Evolutionary conservation across 1,140 invertebrate genomes (phyloP).

Genomic region (Carposina sasakii): DNA sequence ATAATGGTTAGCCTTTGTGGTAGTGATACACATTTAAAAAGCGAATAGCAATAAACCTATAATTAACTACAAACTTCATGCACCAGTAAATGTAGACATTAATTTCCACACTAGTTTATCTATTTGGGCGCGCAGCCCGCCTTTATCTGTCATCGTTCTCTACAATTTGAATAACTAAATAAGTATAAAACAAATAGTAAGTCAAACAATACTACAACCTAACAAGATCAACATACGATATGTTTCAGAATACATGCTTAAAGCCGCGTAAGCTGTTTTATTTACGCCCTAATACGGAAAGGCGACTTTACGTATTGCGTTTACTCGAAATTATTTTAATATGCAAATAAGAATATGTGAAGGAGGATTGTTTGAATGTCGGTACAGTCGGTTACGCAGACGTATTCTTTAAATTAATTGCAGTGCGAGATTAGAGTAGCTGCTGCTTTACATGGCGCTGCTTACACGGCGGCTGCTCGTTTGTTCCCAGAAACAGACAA

Average conservation of each 20-base stretch:
- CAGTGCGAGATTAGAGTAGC: slow-evolving; percentile 65
- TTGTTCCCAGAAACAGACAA: slow-evolving; percentile 67
- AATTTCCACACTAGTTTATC: slow-evolving; percentile 72
- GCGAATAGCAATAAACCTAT: slow-evolving; percentile 66
- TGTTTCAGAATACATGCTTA: slow-evolving; percentile 27
- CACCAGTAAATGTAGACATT: slow-evolving; percentile 72
- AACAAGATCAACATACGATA: slow-evolving; percentile 30
- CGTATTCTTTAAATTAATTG: slow-evolving; percentile 72
- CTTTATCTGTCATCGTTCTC: slow-evolving; percentile 70
- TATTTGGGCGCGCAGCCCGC: slow-evolving; percentile 68
- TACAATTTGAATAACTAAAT: slow-evolving; percentile 38
- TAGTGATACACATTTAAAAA: slow-evolving; percentile 63
- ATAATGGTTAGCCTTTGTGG: slow-evolving; percentile 65
- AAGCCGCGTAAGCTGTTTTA: slow-evolving; percentile 30
- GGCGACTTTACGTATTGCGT: slow-evolving; percentile 63
- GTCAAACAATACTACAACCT: slow-evolving; percentile 29
- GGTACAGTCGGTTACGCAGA: slow-evolving; percentile 60
- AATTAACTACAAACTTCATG: slow-evolving; percentile 70
- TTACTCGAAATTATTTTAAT: slow-evolving; percentile 71
- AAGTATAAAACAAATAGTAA: slow-evolving; percentile 32
- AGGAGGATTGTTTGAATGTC: slow-evolving; percentile 65
- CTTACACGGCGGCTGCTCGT: slow-evolving; percentile 54
- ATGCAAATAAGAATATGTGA: slow-evolving; percentile 72
- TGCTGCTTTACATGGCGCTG: slow-evolving; percentile 68
- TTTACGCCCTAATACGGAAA: slow-evolving; percentile 23